Conservation (phyloP, 2,888 invertebrate genomes). For the Conchocele bisecta region DNA sequence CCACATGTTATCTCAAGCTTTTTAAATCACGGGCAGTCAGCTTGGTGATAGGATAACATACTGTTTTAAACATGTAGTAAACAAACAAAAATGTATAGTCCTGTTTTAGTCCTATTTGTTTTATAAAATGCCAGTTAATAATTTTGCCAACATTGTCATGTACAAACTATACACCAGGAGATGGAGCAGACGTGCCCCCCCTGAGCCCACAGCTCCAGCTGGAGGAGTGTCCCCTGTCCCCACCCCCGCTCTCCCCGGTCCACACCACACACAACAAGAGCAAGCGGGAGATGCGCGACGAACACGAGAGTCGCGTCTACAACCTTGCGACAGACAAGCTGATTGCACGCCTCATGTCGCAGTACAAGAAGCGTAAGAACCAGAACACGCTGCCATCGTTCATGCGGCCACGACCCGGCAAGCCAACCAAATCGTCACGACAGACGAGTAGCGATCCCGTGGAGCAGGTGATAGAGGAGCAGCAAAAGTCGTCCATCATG, state of each 20-base stretch:
- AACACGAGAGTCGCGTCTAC: slow-evolving; percentile 81
- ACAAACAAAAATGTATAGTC: too few species aligned
- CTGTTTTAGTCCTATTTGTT: too few species aligned
- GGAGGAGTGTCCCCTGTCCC: too few species aligned
- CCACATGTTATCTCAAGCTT: too few species aligned
- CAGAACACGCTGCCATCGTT: slow-evolving; percentile 83
- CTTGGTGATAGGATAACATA: too few species aligned
- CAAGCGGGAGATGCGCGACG: slow-evolving; percentile 73
- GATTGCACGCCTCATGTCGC: slow-evolving; percentile 84
- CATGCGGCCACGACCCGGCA: slow-evolving; percentile 60
- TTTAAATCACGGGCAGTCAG: too few species aligned
- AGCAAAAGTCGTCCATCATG: slow-evolving; percentile 90
- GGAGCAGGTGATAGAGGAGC: slow-evolving; percentile 87
- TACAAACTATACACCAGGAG: too few species aligned
- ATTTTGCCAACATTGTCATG: too few species aligned
- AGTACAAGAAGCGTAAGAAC: slow-evolving; percentile 85
- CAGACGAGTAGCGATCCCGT: slow-evolving; percentile 65
- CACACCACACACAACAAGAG: slow-evolving; percentile 59
- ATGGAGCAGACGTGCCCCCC: too few species aligned
- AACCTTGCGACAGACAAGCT: slow-evolving; percentile 84
- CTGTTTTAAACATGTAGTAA: too few species aligned
- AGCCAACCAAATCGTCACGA: slow-evolving; percentile 40
- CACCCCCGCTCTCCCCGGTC: not conserved
- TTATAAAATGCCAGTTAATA: too few species aligned
- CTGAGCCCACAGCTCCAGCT: too few species aligned